These are phyloP conservation scores for Gryllus bimaculatus DNA, from an alignment of 1,140 invertebrate genomes.

Conservation along the genomic window DNA sequence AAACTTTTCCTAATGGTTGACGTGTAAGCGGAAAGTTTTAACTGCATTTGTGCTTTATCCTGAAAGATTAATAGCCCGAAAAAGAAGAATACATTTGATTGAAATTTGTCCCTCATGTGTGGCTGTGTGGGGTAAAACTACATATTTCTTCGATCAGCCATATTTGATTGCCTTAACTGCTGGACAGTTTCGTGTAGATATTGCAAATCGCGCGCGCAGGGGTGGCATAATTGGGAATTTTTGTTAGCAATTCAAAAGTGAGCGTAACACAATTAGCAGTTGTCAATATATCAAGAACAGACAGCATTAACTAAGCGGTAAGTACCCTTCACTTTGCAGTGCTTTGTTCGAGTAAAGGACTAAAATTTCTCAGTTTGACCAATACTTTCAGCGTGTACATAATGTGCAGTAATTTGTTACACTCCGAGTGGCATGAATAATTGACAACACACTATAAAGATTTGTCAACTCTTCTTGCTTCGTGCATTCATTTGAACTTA, in stretches of 20 bases:
- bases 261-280: neutral
- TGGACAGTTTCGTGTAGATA: neutral
- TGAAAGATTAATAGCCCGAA: neutral
- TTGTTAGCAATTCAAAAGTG: neutral
- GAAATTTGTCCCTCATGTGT: neutral
- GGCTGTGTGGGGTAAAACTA: neutral
- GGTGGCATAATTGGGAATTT: neutral
- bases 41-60: neutral
- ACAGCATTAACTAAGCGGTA: neutral
- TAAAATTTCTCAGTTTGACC: too few relatives aligned
- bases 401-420: too few relatives aligned
- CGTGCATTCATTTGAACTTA: too few relatives aligned
- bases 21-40: neutral
- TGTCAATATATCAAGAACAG: neutral
- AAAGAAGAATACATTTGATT: neutral
- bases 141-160: neutral
- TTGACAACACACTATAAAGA: too few relatives aligned
- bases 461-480: too few relatives aligned
- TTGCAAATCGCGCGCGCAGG: neutral
- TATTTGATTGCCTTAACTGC: neutral
- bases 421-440: too few relatives aligned
- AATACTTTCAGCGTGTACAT: too few relatives aligned
- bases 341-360: neutral
- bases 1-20: neutral
- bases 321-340: neutral